phyloP scores from a whole-genome alignment of 2,888 invertebrate genomes.

The Lobophora halterata region DNA sequence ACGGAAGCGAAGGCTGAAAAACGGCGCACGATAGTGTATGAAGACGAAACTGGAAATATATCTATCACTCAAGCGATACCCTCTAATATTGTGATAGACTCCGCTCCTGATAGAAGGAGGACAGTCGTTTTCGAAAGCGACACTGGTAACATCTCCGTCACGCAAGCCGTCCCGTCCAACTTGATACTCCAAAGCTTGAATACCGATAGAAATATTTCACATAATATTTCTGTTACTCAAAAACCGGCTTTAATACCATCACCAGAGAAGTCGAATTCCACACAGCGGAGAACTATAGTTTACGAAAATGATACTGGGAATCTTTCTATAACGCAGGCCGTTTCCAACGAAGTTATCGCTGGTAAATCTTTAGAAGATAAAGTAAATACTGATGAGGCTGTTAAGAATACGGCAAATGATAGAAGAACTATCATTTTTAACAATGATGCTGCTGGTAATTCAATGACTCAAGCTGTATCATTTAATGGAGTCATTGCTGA shows the following conservation, averaged over 20 bases:
- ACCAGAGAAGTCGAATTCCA: too few relatives aligned
- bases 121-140: conserved; percentile 32
- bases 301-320: conserved; percentile 34
- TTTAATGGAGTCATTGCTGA: conserved; percentile 21
- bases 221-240: conserved; percentile 12
- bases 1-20: conserved; percentile 13
- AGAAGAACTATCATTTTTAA: conserved; percentile 33
- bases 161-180: conserved; percentile 29
- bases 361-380: conserved; percentile 3
- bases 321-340: conserved; percentile 42
- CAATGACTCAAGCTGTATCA: conserved; percentile 10
- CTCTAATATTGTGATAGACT: conserved; percentile 12
- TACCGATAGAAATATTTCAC: conserved; percentile 22
- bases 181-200: conserved; percentile 13
- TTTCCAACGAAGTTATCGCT: conserved; percentile 25
- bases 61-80: conserved; percentile 23
- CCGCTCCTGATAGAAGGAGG: conserved; percentile 15
- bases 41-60: conserved; percentile 20
- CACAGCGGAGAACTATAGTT: conserved; percentile 28
- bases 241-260: conserved; percentile 3
- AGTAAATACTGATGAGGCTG: conserved; percentile 1
- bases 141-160: conserved; percentile 32
- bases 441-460: conserved; percentile 17
- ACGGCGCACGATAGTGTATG: conserved; percentile 20
- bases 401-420: conserved; percentile 16